A percentile compares a stretch with the other conserved stretches of the same genome.
These are phyloP conservation scores for Diplosoma virens DNA, from an alignment of 23 tunicate genomes.

Conservation along the genomic window DNA sequence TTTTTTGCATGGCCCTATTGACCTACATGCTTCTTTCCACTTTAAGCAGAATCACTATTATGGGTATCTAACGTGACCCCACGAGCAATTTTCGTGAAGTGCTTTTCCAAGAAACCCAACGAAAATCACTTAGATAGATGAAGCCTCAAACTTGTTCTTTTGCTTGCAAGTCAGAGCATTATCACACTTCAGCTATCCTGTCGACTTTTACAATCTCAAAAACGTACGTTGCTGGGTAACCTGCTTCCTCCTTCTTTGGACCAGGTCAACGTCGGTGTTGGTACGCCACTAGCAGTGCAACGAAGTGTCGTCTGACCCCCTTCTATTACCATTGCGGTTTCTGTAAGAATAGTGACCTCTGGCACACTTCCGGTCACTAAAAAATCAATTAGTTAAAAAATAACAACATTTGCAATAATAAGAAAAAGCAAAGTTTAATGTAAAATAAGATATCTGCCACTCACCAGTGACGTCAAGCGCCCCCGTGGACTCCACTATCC, in stretches of 20 bases:
- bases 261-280: slow-evolving; percentile 65
- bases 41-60: too few species aligned
- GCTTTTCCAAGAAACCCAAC: too few species aligned
- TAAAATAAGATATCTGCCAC: neutral
- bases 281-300: slow-evolving; percentile 56
- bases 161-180: too few species aligned
- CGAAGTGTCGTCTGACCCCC: slow-evolving; percentile 36
- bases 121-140: too few species aligned
- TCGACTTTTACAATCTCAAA: too few species aligned
- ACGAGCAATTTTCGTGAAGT: too few species aligned
- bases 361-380: slow-evolving; percentile 38
- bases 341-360: slow-evolving; percentile 43
- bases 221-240: too few species aligned
- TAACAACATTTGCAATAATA: neutral
- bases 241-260: slow-evolving; percentile 18
- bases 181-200: too few species aligned
- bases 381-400: neutral
- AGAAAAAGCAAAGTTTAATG: neutral
- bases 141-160: too few species aligned
- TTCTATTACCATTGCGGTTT: slow-evolving; percentile 17
- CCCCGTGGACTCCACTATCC: slow-evolving; percentile 71
- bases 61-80: too few species aligned
- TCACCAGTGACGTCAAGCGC: slow-evolving; percentile 74
- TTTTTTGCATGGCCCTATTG: neutral
- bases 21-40: neutral